A percentile compares a stretch with the other conserved stretches of the same genome.
Conservation (phyloP, 2,888 invertebrate genomes). For the Eupsilia transversa region DNA sequence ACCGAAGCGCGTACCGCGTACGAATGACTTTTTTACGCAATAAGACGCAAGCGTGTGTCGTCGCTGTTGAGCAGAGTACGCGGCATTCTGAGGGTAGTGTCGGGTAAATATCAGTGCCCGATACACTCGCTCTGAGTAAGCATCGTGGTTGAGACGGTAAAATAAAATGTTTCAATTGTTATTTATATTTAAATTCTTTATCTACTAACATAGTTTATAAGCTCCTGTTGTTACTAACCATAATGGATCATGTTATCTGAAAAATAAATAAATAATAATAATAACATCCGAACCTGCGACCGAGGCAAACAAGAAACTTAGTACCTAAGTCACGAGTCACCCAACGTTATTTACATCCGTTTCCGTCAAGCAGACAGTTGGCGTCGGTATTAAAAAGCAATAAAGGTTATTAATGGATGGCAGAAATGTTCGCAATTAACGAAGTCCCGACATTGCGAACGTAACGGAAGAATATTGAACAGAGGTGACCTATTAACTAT, state of each 20-base stretch:
- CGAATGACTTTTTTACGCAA: no score
- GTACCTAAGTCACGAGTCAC: conserved; percentile 47
- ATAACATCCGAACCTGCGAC: no score
- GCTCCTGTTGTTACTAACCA: background rate
- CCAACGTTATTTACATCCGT: conserved; percentile 52
- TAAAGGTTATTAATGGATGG: conserved; percentile 74
- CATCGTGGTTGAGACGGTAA: background rate
- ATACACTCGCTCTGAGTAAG: background rate
- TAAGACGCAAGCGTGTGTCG: no score
- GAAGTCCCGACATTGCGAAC: conserved; percentile 44
- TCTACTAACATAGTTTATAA: background rate
- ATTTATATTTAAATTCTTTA: background rate
- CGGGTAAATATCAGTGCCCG: background rate
- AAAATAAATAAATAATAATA: no score
- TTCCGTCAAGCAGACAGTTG: conserved; percentile 49
- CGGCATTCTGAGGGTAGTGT: no score
- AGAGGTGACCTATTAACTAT: conserved; percentile 33
- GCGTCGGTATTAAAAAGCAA: conserved; percentile 68
- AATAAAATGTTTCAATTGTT: background rate
- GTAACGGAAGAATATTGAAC: conserved; percentile 37
- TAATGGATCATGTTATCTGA: background rate
- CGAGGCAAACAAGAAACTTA: conserved; percentile 44
- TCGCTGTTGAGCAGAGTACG: no score
- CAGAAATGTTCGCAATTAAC: conserved; percentile 71
- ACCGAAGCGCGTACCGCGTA: no score